Percentiles rank a stretch among this genome's conserved stretches.
Conservation (phyloP, 2,888 invertebrate species). For the Clostera curtula region DNA sequence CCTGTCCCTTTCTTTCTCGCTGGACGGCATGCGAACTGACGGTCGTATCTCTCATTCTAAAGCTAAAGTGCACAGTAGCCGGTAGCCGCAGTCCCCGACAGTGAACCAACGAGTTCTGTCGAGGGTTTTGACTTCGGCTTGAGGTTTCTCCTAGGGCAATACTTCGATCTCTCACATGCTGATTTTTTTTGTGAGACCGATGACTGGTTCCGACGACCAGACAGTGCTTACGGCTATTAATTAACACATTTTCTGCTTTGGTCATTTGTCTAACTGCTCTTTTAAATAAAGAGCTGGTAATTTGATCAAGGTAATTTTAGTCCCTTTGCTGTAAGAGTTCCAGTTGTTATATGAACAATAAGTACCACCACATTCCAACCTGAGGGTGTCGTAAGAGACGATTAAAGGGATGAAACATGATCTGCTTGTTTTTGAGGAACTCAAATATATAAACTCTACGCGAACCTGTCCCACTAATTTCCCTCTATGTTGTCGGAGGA, state of each 20-base stretch:
- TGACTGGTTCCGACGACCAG: slow-evolving; percentile 52
- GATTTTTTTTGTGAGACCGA: slow-evolving; percentile 55
- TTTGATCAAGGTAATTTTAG: no score
- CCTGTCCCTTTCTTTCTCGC: slow-evolving; percentile 31
- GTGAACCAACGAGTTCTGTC: slow-evolving; percentile 67
- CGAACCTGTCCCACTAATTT: no score
- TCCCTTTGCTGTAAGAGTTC: no score
- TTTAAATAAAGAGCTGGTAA: no score
- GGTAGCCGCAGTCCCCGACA: slow-evolving; percentile 50
- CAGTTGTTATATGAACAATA: no score
- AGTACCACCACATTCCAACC: no score
- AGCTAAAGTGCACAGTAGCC: slow-evolving; percentile 62
- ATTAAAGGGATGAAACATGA: no score
- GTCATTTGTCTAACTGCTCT: no score
- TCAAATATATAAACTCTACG: no score
- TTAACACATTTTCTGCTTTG: slow-evolving; percentile 49
- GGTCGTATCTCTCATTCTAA: slow-evolving; percentile 25
- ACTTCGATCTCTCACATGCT: slow-evolving; percentile 51
- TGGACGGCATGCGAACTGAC: slow-evolving; percentile 6
- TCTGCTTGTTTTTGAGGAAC: no score
- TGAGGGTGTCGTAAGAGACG: no score
- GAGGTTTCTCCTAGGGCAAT: slow-evolving; percentile 55
- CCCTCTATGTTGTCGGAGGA: no score
- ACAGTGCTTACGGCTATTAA: slow-evolving; percentile 50
- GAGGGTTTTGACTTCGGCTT: slow-evolving; percentile 58